phyloP scores from a whole-genome alignment of 2,888 invertebrate genomes.

The Phyllotreta striolata region DNA sequence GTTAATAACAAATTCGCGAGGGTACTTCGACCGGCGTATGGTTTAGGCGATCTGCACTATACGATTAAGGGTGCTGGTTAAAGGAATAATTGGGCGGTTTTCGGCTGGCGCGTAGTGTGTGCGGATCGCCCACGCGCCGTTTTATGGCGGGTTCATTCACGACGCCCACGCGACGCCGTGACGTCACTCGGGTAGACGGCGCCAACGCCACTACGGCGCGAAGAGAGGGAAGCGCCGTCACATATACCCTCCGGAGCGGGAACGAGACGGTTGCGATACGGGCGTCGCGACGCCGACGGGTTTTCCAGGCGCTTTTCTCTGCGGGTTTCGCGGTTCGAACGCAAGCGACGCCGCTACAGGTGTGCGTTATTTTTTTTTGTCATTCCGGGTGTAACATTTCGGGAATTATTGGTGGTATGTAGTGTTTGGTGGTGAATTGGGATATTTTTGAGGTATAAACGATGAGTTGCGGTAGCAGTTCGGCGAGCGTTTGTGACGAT shows the following conservation, averaged over 20 bases:
- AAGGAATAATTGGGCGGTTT: too few relatives aligned
- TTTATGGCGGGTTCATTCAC: slow-evolving; percentile 50
- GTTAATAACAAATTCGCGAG: too few relatives aligned
- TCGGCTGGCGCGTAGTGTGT: slow-evolving; percentile 40
- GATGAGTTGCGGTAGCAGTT: slow-evolving; percentile 24
- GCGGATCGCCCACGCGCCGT: slow-evolving; percentile 54
- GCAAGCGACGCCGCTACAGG: background rate
- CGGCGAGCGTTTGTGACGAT: background rate
- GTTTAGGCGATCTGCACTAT: too few relatives aligned
- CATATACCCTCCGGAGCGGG: slow-evolving; percentile 18
- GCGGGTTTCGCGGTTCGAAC: background rate
- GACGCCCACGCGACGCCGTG: slow-evolving; percentile 63
- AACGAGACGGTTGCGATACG: slow-evolving; percentile 19
- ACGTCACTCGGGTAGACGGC: slow-evolving; percentile 67
- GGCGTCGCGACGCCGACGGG: slow-evolving; percentile 7
- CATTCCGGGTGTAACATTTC: background rate
- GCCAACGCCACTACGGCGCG: slow-evolving; percentile 49
- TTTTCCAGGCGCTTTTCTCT: slow-evolving; percentile 16
- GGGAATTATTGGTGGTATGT: background rate
- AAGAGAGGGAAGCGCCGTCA: slow-evolving; percentile 26
- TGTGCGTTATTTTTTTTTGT: background rate
- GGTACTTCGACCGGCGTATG: too few relatives aligned
- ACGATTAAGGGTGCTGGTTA: too few relatives aligned
- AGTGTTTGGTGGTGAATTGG: background rate
- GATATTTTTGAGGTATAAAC: background rate